Conservation (phyloP, 2,888 invertebrate species). For the Syritta pipiens region DNA sequence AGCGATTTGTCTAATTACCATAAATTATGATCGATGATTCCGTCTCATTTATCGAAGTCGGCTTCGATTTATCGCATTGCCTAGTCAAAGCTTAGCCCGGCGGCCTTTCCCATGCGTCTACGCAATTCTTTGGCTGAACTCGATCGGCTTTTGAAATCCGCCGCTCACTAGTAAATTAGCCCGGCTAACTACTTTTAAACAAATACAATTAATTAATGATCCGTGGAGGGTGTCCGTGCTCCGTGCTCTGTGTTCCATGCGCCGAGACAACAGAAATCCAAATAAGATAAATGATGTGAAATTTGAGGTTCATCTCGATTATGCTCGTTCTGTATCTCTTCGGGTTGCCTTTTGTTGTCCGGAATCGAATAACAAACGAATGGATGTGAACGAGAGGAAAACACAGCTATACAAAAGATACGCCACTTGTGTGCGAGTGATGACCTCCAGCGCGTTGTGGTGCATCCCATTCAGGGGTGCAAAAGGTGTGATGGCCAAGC, state of each 20-base stretch:
- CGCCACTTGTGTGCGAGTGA: slow-evolving; percentile 59
- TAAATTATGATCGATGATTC: slow-evolving; percentile 54
- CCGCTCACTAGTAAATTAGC: slow-evolving; percentile 62
- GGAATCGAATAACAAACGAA: slow-evolving; percentile 20
- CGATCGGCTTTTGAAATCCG: slow-evolving; percentile 42
- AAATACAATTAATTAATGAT: slow-evolving; percentile 73
- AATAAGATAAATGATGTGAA: slow-evolving; percentile 69
- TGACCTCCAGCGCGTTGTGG: slow-evolving; percentile 56
- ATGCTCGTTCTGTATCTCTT: slow-evolving; percentile 10
- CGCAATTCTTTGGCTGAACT: slow-evolving; percentile 20
- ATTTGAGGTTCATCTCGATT: slow-evolving; percentile 61
- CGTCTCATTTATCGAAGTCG: slow-evolving; percentile 37
- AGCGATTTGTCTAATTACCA: slow-evolving; percentile 57
- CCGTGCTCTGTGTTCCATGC: not conserved
- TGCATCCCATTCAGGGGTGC: slow-evolving; percentile 57
- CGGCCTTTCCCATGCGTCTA: slow-evolving; percentile 26
- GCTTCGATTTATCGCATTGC: slow-evolving; percentile 42
- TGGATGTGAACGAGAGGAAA: slow-evolving; percentile 22
- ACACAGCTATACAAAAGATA: no score
- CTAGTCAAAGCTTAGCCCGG: slow-evolving; percentile 33
- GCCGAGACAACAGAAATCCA: slow-evolving; percentile 56
- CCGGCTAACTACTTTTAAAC: slow-evolving; percentile 70
- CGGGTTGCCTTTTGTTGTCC: slow-evolving; percentile 19
- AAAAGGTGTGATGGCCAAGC: slow-evolving; percentile 72
- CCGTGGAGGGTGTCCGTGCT: slow-evolving; percentile 32